Evolutionary conservation across 2,888 invertebrate genomes (phyloP).

Genomic region (Meliscaeva auricollis): DNA sequence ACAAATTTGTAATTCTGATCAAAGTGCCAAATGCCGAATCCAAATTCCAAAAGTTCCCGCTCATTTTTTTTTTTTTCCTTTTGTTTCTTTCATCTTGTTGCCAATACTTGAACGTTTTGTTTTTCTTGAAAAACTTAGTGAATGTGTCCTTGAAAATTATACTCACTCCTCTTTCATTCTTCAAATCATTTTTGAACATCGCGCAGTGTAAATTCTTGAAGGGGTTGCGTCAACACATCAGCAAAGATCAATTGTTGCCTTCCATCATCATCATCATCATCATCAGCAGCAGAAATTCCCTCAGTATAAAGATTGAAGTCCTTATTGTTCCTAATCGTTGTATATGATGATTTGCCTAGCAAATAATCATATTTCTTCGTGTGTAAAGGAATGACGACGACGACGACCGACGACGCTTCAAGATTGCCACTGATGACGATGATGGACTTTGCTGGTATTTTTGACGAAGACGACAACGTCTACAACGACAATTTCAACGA

Average conservation of each 20-base stretch:
- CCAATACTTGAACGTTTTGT: slow-evolving; percentile 10
- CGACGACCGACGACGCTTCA: slow-evolving; percentile 45
- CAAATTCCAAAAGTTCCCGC: slow-evolving; percentile 42
- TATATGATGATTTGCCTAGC: slow-evolving; percentile 44
- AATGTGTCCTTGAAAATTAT: slow-evolving; percentile 69
- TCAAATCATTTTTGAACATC: slow-evolving; percentile 35
- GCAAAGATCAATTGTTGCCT: slow-evolving; percentile 71
- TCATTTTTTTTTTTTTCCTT: slow-evolving; percentile 32
- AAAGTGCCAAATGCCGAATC: slow-evolving; percentile 62
- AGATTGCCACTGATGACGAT: slow-evolving; percentile 57
- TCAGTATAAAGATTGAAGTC: slow-evolving; percentile 27
- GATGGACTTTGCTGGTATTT: slow-evolving; percentile 63
- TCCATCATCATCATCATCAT: slow-evolving; percentile 6
- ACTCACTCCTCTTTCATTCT: slow-evolving; percentile 32
- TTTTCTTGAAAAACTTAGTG: slow-evolving; percentile 41
- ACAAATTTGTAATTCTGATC: slow-evolving; percentile 59
- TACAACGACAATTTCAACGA: not conserved
- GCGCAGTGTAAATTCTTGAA: slow-evolving; percentile 39
- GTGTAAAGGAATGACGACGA: slow-evolving; percentile 39
- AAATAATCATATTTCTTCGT: slow-evolving; percentile 40
- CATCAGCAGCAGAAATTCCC: slow-evolving; percentile 1
- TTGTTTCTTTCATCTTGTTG: no score
- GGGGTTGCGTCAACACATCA: slow-evolving; percentile 66
- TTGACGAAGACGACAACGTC: slow-evolving; percentile 13
- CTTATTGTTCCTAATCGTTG: slow-evolving; percentile 33